A percentile compares a stretch with the other conserved stretches of the same genome.
These are phyloP conservation scores for Puffinus mauretanicus DNA, from an alignment of 2,113 vertebrate species.

Conservation along the genomic window DNA sequence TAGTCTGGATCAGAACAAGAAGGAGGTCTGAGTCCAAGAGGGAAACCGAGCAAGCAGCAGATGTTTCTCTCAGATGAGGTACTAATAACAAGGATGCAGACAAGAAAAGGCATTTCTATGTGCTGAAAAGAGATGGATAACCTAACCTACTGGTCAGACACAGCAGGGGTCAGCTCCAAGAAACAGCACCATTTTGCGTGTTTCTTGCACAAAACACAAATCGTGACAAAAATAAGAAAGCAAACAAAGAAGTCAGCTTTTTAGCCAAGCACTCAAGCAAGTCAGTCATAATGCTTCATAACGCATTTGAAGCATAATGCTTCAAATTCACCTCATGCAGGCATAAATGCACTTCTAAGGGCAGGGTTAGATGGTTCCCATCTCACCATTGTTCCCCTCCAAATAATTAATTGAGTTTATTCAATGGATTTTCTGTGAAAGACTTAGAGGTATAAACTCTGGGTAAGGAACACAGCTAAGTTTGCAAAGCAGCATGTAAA, in stretches of 20 bases:
- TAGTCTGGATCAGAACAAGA: neutral
- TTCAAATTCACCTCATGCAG: constrained; percentile 25
- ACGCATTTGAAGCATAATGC: neutral
- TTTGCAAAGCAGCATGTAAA: neutral
- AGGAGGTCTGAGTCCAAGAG: rapidly evolving
- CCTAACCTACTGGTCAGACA: neutral
- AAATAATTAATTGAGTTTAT: constrained; percentile 34
- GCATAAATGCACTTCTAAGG: neutral
- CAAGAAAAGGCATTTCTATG: neutral
- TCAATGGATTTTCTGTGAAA: constrained; percentile 39
- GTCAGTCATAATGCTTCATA: neutral
- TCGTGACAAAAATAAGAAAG: neutral
- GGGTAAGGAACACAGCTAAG: neutral
- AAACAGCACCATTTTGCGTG: neutral
- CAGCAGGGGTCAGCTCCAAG: neutral
- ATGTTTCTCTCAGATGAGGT: neutral
- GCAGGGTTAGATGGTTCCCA: neutral
- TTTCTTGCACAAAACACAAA: neutral
- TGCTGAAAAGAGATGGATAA: neutral
- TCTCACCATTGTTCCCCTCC: neutral
- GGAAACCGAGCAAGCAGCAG: neutral
- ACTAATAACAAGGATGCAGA: neutral
- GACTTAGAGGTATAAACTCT: neutral
- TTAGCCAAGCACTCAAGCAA: neutral
- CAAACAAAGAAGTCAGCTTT: neutral